These are phyloP conservation scores for Oreochromis mossambicus DNA, from an alignment of 2,797 vertebrate genomes.

Conservation along the genomic window DNA sequence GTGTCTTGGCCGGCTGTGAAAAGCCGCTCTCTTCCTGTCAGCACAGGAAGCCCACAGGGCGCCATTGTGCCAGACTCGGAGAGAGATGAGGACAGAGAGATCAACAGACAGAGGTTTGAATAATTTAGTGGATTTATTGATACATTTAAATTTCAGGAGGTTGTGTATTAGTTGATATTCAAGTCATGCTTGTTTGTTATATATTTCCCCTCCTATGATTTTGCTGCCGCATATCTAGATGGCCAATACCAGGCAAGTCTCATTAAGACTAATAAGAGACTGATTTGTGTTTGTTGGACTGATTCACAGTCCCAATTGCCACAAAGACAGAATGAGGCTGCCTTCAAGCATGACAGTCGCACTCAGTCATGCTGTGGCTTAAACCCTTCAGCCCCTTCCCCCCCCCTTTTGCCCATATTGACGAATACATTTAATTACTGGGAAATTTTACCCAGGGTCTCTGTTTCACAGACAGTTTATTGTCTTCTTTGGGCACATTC, in stretches of 20 bases:
- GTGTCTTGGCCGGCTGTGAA: constrained; percentile 72
- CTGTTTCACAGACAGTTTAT: constrained; percentile 27
- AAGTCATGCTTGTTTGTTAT: background rate
- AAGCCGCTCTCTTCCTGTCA: constrained; percentile 72
- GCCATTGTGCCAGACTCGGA: constrained; percentile 52
- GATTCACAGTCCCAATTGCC: background rate
- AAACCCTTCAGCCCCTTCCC: background rate
- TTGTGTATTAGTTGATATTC: constrained; percentile 16
- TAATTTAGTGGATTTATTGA: constrained; percentile 53
- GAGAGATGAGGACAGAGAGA: constrained; percentile 32
- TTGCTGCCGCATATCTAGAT: background rate
- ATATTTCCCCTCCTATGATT: background rate
- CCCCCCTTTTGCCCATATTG: background rate
- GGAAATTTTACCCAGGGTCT: background rate
- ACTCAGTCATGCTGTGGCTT: background rate
- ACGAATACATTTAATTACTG: constrained; percentile 9
- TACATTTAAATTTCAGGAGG: constrained; percentile 29
- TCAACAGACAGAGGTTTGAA: constrained; percentile 47
- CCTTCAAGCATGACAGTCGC: background rate
- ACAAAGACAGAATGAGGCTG: background rate
- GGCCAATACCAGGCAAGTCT: background rate
- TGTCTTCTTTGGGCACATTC: constrained; percentile 31
- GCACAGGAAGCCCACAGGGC: constrained; percentile 68
- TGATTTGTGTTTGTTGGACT: background rate
- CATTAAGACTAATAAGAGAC: background rate